phyloP scores from a whole-genome alignment of 2,888 invertebrate species.

The Parnassius smintheus region DNA sequence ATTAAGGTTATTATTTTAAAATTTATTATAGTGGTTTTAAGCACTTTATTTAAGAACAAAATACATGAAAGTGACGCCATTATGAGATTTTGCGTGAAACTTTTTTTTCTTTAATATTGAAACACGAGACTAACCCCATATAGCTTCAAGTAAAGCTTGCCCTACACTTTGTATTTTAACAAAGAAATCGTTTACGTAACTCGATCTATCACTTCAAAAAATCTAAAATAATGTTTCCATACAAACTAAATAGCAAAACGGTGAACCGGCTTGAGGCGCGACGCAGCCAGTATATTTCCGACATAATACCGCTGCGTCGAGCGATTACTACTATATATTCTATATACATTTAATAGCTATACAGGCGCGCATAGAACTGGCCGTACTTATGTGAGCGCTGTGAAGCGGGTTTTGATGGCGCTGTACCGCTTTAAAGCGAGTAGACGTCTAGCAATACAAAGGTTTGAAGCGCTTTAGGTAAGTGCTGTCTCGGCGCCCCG shows the following conservation, averaged over 20 bases:
- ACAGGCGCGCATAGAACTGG: constrained; percentile 82
- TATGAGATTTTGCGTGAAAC: constrained; percentile 20
- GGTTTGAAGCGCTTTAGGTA: constrained; percentile 63
- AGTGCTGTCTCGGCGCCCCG: constrained; percentile 60
- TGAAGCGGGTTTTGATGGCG: constrained; percentile 55
- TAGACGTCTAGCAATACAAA: constrained; percentile 46
- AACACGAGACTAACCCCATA: constrained; percentile 55
- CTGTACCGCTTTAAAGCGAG: constrained; percentile 59
- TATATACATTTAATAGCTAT: constrained; percentile 82
- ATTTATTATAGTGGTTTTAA: background rate
- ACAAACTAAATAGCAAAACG: constrained; percentile 77
- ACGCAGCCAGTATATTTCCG: constrained; percentile 80
- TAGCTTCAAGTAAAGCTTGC: constrained; percentile 69
- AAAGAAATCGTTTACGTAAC: constrained; percentile 66
- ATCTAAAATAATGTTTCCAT: constrained; percentile 74
- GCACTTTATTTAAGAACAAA: background rate
- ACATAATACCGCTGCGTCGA: constrained; percentile 82
- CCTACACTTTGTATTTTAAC: constrained; percentile 69
- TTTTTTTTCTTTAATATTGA: constrained; percentile 47
- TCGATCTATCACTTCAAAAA: constrained; percentile 68
- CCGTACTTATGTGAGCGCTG: constrained; percentile 81
- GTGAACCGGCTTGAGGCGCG: constrained; percentile 75
- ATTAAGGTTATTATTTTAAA: background rate
- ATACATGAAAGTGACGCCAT: background rate
- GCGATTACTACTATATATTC: constrained; percentile 82